Conservation (phyloP, 1,140 invertebrate species). For the Cardiocondyla obscurior region DNA sequence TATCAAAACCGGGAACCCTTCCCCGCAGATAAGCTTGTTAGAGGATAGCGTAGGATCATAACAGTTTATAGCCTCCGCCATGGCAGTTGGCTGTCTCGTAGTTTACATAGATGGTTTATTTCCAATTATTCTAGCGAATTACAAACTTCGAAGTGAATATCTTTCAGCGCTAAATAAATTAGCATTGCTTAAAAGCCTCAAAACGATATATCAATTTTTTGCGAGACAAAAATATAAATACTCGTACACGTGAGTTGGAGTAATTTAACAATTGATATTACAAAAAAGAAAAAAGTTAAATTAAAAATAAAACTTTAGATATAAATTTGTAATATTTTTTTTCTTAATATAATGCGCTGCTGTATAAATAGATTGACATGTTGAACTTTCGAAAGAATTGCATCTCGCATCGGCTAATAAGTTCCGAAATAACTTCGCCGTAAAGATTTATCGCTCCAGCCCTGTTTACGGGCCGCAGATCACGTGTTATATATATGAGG, state of each 20-base stretch:
- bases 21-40: conserved; percentile 38
- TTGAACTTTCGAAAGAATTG: neutral
- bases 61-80: conserved; percentile 7
- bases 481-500: conserved; percentile 4
- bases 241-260: no score
- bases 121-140: conserved; percentile 35
- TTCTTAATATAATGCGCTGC: neutral
- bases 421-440: neutral
- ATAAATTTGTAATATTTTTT: neutral
- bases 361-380: neutral
- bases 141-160: neutral
- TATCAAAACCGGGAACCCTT: conserved; percentile 26
- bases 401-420: conserved; percentile 24
- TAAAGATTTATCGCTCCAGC: conserved; percentile 3
- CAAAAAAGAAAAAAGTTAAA: no score
- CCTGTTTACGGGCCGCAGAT: neutral
- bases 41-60: conserved; percentile 19
- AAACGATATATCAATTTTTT: neutral
- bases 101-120: conserved; percentile 28
- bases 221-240: neutral
- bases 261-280: no score
- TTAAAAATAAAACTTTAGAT: no score
- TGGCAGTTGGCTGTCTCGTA: neutral
- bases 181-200: neutral
- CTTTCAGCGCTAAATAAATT: no score